These are phyloP conservation scores for Phenganax stokvisi DNA, from an alignment of 92 coral and sea anemone genomes.

Conservation along the genomic window DNA sequence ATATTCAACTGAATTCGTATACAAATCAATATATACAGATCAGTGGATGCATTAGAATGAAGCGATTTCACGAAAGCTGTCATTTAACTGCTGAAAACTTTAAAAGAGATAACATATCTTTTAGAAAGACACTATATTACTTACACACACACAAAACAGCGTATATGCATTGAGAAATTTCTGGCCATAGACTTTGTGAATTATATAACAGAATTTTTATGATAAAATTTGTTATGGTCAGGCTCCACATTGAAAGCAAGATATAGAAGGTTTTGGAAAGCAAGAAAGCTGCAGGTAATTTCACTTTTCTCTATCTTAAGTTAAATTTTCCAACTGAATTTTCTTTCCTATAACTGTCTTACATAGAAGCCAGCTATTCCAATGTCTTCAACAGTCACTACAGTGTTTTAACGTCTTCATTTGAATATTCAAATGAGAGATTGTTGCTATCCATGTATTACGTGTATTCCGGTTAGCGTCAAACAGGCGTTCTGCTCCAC, in stretches of 20 bases:
- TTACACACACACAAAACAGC: not conserved
- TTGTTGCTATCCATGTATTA: slow-evolving; percentile 19
- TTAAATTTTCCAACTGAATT: not conserved
- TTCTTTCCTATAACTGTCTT: no score
- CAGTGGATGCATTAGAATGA: not conserved
- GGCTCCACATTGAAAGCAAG: no score
- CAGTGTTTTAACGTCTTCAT: slow-evolving; percentile 2
- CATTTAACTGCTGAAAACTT: not conserved
- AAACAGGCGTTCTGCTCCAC: not conserved
- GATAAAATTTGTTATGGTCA: no score
- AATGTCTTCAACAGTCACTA: not conserved
- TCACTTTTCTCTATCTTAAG: no score
- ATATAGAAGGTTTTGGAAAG: no score
- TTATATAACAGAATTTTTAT: no score
- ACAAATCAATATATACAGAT: not conserved
- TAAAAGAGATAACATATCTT: not conserved
- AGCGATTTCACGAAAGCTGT: not conserved
- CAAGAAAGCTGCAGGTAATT: no score
- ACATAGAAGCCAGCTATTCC: not conserved
- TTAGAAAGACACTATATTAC: not conserved
- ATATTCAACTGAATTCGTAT: no score
- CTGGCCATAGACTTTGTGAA: no score
- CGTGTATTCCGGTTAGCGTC: not conserved
- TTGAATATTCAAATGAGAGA: slow-evolving; percentile 40
- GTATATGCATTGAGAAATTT: no score